phyloP scores from a whole-genome alignment of 1,140 invertebrate species.

The Heliothis virescens region DNA sequence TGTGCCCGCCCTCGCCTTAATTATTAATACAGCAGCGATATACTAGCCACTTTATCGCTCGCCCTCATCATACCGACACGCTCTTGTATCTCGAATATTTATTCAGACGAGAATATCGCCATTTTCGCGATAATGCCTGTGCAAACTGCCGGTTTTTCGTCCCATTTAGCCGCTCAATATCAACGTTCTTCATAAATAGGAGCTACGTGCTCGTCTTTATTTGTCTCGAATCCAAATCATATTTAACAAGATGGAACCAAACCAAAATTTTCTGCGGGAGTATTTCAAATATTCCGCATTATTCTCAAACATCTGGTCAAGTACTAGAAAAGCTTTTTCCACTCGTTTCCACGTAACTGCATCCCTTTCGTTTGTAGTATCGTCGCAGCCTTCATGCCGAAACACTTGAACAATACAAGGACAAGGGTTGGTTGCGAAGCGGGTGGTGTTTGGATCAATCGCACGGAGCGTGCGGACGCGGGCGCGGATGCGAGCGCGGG shows the following conservation, averaged over 20 bases:
- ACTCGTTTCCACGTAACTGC: neutral
- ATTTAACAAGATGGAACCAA: neutral
- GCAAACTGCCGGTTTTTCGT: slow-evolving; percentile 26
- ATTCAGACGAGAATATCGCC: slow-evolving; percentile 29
- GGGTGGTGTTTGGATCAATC: slow-evolving; percentile 40
- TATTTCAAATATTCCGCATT: neutral
- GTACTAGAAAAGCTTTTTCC: neutral
- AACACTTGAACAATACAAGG: slow-evolving; percentile 26
- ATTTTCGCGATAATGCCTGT: slow-evolving; percentile 26
- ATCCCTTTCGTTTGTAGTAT: neutral
- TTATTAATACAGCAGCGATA: slow-evolving; percentile 52
- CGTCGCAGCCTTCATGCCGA: neutral
- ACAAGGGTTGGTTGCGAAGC: slow-evolving; percentile 11
- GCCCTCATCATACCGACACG: slow-evolving; percentile 30
- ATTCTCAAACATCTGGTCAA: neutral
- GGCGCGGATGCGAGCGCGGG: slow-evolving; percentile 54
- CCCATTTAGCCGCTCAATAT: neutral
- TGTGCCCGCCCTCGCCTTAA: slow-evolving; percentile 47
- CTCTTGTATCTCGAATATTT: slow-evolving; percentile 42
- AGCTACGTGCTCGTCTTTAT: slow-evolving; percentile 2
- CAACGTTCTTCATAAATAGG: slow-evolving; percentile 33
- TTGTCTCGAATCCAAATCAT: slow-evolving; percentile 21
- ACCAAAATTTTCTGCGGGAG: neutral
- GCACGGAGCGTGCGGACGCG: slow-evolving; percentile 49
- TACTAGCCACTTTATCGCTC: slow-evolving; percentile 45